Evolutionary conservation across 2,888 invertebrate genomes (phyloP).

Genomic region (Polietes domitor): DNA sequence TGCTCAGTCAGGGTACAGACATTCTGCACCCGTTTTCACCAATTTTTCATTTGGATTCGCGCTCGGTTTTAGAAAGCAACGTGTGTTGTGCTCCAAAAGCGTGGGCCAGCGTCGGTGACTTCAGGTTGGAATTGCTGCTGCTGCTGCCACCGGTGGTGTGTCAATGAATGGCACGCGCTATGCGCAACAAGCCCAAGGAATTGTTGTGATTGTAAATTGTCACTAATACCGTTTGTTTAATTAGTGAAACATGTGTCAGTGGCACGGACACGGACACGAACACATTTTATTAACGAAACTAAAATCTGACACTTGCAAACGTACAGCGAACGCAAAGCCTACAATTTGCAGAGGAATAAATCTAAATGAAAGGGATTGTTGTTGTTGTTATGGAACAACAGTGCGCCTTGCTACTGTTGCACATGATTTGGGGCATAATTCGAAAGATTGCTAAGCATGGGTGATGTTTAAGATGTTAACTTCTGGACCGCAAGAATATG

Average conservation of each 20-base stretch:
- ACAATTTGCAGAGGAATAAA: conserved; percentile 7
- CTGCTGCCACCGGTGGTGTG: conserved; percentile 21
- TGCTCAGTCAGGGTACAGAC: conserved; percentile 25
- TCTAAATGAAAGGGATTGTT: neutral
- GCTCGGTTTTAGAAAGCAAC: conserved; percentile 4
- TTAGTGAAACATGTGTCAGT: conserved; percentile 69
- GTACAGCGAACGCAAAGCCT: neutral
- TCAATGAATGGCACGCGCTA: conserved; percentile 66
- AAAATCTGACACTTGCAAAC: conserved; percentile 63
- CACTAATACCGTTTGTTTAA: conserved; percentile 69
- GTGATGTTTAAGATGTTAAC: too few relatives aligned
- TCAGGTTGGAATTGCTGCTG: neutral
- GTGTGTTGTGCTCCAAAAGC: neutral
- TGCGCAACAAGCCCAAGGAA: conserved; percentile 16
- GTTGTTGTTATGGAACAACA: neutral
- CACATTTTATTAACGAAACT: conserved; percentile 59
- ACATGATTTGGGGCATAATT: too few relatives aligned
- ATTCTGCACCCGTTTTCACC: conserved; percentile 58
- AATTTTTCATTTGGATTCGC: conserved; percentile 59
- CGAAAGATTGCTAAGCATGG: too few relatives aligned
- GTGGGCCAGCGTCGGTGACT: conserved; percentile 1
- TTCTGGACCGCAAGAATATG: too few relatives aligned
- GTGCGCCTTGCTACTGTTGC: neutral
- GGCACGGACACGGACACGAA: conserved; percentile 61
- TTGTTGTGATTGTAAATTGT: conserved; percentile 68